A percentile compares a stretch with the other conserved stretches of the same genome.
Evolutionary conservation across 2,888 invertebrate species (phyloP).

Genomic region (Hirtodrosophila alboralis): DNA sequence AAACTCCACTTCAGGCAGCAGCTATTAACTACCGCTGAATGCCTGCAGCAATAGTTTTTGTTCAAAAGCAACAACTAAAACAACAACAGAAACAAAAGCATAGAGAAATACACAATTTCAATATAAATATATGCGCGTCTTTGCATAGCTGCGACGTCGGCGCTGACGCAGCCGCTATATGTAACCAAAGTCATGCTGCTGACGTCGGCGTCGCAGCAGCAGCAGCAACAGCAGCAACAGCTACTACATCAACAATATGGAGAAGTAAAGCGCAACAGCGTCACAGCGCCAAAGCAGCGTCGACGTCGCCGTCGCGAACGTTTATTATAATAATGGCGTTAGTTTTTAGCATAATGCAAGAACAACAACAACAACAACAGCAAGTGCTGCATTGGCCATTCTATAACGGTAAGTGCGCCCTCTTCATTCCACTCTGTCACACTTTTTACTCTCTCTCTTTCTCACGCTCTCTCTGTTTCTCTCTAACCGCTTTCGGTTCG

Average conservation of each 20-base stretch:
- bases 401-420: slow-evolving; percentile 62
- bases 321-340: slow-evolving; percentile 71
- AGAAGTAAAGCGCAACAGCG: slow-evolving; percentile 3
- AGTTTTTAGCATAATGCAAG: slow-evolving; percentile 71
- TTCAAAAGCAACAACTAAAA: slow-evolving; percentile 44
- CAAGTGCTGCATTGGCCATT: slow-evolving; percentile 52
- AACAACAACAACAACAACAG: slow-evolving; percentile 40
- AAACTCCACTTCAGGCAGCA: slow-evolving; percentile 42
- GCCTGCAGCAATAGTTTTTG: slow-evolving; percentile 65
- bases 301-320: slow-evolving; percentile 46
- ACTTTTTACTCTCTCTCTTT: neutral
- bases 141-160: slow-evolving; percentile 59
- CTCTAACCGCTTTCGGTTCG: slow-evolving; percentile 1
- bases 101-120: slow-evolving; percentile 40
- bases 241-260: no score
- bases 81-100: slow-evolving; percentile 14
- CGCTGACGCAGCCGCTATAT: slow-evolving; percentile 30
- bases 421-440: slow-evolving; percentile 3
- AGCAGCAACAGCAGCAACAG: slow-evolving; percentile 18
- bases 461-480: neutral
- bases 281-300: slow-evolving; percentile 28
- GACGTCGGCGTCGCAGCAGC: slow-evolving; percentile 36
- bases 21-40: slow-evolving; percentile 62
- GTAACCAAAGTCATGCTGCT: slow-evolving; percentile 44
- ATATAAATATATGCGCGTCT: slow-evolving; percentile 60